phyloP scores from a whole-genome alignment of 1,140 invertebrate genomes.

The Vanessa atalanta region DNA sequence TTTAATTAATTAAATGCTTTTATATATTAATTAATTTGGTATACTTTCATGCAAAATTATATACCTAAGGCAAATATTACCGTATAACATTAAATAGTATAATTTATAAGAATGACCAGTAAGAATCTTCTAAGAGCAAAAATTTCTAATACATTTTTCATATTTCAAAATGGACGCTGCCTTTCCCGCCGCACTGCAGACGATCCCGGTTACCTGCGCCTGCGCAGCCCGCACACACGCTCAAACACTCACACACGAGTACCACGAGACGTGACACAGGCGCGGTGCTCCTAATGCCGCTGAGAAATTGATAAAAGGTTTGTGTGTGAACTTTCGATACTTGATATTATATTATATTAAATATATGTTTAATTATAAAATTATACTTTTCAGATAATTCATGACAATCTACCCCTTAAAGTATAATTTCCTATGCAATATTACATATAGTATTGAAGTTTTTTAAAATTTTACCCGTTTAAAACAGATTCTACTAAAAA shows the following conservation, averaged over 20 bases:
- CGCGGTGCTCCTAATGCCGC: conserved; percentile 62
- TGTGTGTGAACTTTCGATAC: conserved; percentile 50
- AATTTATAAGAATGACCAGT: conserved; percentile 41
- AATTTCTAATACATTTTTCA: conserved; percentile 66
- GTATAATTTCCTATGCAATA: no score
- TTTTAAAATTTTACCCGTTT: no score
- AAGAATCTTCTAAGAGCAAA: conserved; percentile 67
- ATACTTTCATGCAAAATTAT: no score
- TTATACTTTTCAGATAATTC: background rate
- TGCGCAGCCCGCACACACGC: conserved; percentile 45
- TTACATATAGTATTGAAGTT: no score
- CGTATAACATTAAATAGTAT: no score
- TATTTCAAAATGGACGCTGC: conserved; percentile 60
- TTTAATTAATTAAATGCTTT: no score
- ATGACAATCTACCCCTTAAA: no score
- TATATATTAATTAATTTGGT: no score
- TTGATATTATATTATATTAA: conserved; percentile 5
- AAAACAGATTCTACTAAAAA: no score
- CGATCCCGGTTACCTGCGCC: conserved; percentile 74
- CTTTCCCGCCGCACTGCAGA: conserved; percentile 58
- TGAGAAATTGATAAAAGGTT: conserved; percentile 42
- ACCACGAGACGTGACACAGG: conserved; percentile 62
- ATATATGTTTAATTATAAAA: background rate
- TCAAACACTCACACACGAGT: conserved; percentile 32
- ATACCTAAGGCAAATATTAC: no score